These are phyloP conservation scores for Phalacrocorax pelagicus DNA, from an alignment of 2,113 vertebrate species.

Conservation along the genomic window DNA sequence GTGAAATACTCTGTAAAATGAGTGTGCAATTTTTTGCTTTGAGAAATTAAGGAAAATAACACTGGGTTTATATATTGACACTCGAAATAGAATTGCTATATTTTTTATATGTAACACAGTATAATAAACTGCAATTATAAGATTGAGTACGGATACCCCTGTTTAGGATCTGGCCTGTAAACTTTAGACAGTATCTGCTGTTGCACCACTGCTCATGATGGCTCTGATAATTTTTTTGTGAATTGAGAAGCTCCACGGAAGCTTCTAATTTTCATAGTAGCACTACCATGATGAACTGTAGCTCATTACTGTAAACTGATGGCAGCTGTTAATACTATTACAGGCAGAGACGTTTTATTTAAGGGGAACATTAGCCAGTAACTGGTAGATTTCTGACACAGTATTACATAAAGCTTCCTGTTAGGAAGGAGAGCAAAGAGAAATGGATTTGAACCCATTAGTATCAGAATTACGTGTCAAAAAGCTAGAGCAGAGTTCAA, in stretches of 20 bases:
- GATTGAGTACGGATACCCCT: background rate
- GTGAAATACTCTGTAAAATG: background rate
- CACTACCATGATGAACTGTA: constrained; percentile 39
- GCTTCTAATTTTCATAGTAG: constrained; percentile 62
- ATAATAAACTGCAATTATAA: background rate
- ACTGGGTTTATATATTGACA: background rate
- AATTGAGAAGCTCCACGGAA: constrained; percentile 27
- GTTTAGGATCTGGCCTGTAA: background rate
- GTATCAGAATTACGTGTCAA: constrained; percentile 75
- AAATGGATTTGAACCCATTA: constrained; percentile 74
- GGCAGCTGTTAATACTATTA: constrained; percentile 69
- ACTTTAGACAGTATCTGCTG: background rate
- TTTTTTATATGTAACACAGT: background rate
- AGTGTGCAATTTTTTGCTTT: background rate
- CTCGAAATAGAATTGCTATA: background rate
- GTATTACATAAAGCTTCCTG: constrained; percentile 69
- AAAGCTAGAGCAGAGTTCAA: constrained; percentile 74
- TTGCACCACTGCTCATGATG: background rate
- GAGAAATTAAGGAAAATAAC: background rate
- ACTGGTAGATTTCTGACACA: constrained; percentile 71
- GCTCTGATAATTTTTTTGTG: background rate
- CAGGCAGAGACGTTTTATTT: constrained; percentile 73
- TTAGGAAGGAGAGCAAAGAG: constrained; percentile 65
- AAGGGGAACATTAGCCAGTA: constrained; percentile 68
- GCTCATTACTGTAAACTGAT: constrained; percentile 72